Conservation (phyloP, 2,888 invertebrate genomes). For the Rhimphoctona megacephalus region DNA sequence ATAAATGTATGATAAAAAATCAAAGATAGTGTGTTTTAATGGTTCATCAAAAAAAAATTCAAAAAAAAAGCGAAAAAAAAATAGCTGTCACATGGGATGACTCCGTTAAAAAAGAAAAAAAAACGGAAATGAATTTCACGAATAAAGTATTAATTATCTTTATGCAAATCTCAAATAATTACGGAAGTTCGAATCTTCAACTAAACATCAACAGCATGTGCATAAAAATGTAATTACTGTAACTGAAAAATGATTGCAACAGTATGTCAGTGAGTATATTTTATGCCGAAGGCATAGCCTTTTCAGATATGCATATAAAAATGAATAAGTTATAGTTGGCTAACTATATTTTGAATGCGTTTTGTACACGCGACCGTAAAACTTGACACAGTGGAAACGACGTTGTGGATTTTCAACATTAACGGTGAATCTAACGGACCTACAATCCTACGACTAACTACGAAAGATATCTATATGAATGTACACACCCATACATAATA, state of each 20-base stretch:
- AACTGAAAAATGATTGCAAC: not conserved
- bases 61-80: too few species aligned
- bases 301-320: not conserved
- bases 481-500: not conserved
- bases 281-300: not conserved
- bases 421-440: constrained; percentile 67
- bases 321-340: constrained; percentile 7
- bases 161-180: not conserved
- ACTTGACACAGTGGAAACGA: constrained; percentile 35
- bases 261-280: not conserved
- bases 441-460: constrained; percentile 45
- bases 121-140: not conserved
- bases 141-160: not conserved
- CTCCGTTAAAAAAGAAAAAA: too few species aligned
- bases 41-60: too few species aligned
- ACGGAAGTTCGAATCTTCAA: not conserved
- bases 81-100: too few species aligned
- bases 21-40: too few species aligned
- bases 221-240: not conserved
- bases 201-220: not conserved
- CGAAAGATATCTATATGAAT: not conserved
- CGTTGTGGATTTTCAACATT: constrained; percentile 49
- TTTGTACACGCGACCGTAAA: constrained; percentile 43
- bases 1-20: too few species aligned
- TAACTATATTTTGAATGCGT: constrained; percentile 20